Evolutionary conservation across 2,888 invertebrate species (phyloP).

Genomic region (Herminia tarsipennalis): DNA sequence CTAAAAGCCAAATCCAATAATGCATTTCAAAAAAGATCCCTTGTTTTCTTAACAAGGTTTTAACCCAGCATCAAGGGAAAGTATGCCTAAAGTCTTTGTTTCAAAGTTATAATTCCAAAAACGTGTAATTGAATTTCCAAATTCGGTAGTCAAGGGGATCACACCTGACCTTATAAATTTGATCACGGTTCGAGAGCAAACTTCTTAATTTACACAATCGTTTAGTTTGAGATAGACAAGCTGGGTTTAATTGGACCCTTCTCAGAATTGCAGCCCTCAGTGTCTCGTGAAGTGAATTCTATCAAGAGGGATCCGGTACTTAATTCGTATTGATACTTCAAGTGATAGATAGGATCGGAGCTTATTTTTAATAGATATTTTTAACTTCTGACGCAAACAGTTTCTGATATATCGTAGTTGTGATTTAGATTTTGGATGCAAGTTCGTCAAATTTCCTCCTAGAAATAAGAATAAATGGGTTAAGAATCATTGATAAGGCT

Average conservation of each 20-base stretch:
- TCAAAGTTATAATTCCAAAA: not conserved
- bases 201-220: constrained; percentile 39
- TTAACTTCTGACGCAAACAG: no score
- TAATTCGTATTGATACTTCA: constrained; percentile 16
- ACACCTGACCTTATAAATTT: constrained; percentile 21
- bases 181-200: constrained; percentile 11
- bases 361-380: not conserved
- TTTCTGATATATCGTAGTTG: no score
- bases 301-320: constrained; percentile 3
- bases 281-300: constrained; percentile 3
- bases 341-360: not conserved
- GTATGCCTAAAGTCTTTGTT: no score
- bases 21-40: no score
- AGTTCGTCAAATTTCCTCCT: no score
- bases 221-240: constrained; percentile 20
- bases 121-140: not conserved
- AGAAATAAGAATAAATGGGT: no score
- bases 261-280: constrained; percentile 18
- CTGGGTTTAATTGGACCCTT: constrained; percentile 32
- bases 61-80: no score
- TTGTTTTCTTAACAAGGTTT: no score
- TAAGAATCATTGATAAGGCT: no score
- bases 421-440: no score
- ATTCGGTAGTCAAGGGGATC: not conserved
- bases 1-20: no score